Base-by-base conservation (phyloP, 2,113 vertebrate genomes). In the Motacilla alba region DNA sequence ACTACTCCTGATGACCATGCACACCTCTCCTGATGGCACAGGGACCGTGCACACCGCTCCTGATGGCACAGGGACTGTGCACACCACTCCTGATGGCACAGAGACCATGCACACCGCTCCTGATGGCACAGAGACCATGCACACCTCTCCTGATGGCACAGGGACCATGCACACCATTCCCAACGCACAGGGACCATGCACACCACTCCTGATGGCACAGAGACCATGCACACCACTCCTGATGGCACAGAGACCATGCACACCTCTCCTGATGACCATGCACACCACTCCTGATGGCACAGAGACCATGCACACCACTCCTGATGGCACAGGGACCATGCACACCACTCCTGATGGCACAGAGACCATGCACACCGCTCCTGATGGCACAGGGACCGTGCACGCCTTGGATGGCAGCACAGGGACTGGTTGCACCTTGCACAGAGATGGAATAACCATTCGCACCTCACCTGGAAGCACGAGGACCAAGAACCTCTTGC, bases 131-230 rank as follows among this genome's bases (percentile, higher is more conserved):
- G 56, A 15, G n/a, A 37, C 50, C 16, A 10, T 17, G 28, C 47
- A 69, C 18, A 46, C 27, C 62, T 5, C 15, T 14, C 15, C 1
- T 15, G 15, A 0, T 7, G 10, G 47, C 26, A 19, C 39, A 31
- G 67, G 26, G 31, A 10, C 39, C 13, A 0, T 0, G 0, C 30
- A 49, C 24, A 7, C 20, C 33, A 9, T 15, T 4, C 13, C 33
- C 43, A 24, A 6, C 19, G 33, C 31, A 15, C 28, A 27, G 78
- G 22, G n/a, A 7, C 39, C 17, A 1, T 1, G 0, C 26, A 62
- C 22, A 6, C 18, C 23, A 6, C 28, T 30, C 2, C 15, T 7
- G 49, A 11, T 15, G 14, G 37, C 56, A n/a, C 56, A 58, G 56
- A 30, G 50, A 19, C 30, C 8, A 2, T 22, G 33, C 24, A 49